Evolutionary conservation across 2,113 vertebrate genomes (phyloP).

Genomic region (Perccottus glenii): DNA sequence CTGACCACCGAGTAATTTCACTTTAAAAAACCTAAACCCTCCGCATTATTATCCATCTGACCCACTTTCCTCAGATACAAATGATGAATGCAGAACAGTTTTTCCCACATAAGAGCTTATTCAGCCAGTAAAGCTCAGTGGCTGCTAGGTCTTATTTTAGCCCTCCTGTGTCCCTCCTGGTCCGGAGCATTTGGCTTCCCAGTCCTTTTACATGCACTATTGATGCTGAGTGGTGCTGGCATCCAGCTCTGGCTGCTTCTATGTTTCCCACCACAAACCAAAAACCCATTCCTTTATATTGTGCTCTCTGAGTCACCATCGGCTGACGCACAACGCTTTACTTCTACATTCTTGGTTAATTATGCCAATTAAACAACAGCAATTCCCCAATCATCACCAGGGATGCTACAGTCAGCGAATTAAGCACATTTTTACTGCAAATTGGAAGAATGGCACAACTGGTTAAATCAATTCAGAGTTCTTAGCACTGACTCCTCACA

Average conservation of each 20-base stretch:
- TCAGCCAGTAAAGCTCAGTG: constrained; percentile 52
- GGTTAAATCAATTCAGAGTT: constrained; percentile 32
- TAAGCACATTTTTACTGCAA: constrained; percentile 63
- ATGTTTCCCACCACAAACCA: constrained; percentile 41
- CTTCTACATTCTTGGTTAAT: constrained; percentile 51
- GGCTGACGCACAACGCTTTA: constrained; percentile 31
- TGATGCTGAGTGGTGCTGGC: constrained; percentile 70
- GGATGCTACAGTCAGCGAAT: constrained; percentile 54
- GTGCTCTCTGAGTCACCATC: constrained; percentile 42
- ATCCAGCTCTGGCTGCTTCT: constrained; percentile 47
- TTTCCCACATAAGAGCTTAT: constrained; percentile 58
- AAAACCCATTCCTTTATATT: constrained; percentile 34
- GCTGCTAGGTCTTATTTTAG: constrained; percentile 68
- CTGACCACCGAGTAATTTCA: constrained; percentile 28
- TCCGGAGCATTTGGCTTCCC: constrained; percentile 58
- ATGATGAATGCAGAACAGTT: constrained; percentile 55
- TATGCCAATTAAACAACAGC: constrained; percentile 57
- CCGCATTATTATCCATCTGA: constrained; percentile 54
- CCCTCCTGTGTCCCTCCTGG: constrained; percentile 60
- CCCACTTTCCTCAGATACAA: constrained; percentile 66
- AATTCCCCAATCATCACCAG: constrained; percentile 37
- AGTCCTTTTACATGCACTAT: constrained; percentile 64
- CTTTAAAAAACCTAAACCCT: constrained; percentile 35
- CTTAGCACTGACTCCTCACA: constrained; percentile 26
- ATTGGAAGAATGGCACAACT: constrained; percentile 45